A percentile compares a stretch with the other conserved stretches of the same genome.
Evolutionary conservation across 2,888 invertebrate genomes (phyloP).

Genomic region (Ophion ventricosus): DNA sequence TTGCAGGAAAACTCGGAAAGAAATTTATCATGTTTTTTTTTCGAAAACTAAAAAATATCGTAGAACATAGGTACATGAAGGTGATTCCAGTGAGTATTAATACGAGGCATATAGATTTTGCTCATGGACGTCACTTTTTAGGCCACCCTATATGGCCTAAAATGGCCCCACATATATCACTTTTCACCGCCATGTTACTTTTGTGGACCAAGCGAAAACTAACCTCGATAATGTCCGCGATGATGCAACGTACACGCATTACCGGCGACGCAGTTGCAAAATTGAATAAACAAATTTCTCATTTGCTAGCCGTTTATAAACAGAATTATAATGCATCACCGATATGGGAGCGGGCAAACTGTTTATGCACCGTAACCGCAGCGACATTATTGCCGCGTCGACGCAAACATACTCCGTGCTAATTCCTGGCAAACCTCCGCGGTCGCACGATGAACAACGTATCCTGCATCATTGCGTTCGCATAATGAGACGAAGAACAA

Average conservation of each 20-base stretch:
- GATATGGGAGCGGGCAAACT: slow-evolving; percentile 13
- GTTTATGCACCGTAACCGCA: slow-evolving; percentile 43
- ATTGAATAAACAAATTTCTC: slow-evolving; percentile 36
- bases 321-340: slow-evolving; percentile 22
- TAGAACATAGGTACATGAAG: too few relatives aligned
- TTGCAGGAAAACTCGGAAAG: too few relatives aligned
- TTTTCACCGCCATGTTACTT: not conserved
- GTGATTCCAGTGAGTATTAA: too few relatives aligned
- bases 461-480: not conserved
- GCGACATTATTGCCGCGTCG: slow-evolving; percentile 47
- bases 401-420: slow-evolving; percentile 40
- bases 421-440: slow-evolving; percentile 40
- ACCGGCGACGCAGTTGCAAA: not conserved
- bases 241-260: slow-evolving; percentile 5
- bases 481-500: not conserved
- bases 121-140: too few relatives aligned
- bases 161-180: too few relatives aligned
- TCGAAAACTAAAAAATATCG: too few relatives aligned
- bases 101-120: too few relatives aligned
- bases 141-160: not conserved
- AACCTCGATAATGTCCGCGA: slow-evolving; percentile 28
- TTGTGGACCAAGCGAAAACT: slow-evolving; percentile 26
- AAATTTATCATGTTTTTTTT: too few relatives aligned
- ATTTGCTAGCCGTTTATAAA: slow-evolving; percentile 1
- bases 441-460: slow-evolving; percentile 8